These are phyloP conservation scores for Echiichthys vipera DNA, from an alignment of 2,797 vertebrate species.

Conservation along the genomic window DNA sequence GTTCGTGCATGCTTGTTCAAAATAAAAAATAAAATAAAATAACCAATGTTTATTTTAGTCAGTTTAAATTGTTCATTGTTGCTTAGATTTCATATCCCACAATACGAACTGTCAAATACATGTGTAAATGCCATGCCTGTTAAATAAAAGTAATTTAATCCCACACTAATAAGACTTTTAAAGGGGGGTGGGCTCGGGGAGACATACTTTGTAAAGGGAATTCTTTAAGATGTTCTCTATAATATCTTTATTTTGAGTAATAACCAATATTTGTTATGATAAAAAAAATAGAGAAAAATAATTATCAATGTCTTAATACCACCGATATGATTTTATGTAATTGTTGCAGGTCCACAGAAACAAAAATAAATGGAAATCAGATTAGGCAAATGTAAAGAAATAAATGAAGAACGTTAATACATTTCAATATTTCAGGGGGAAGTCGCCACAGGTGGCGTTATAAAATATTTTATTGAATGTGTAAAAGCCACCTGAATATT, in stretches of 20 bases:
- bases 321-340: neutral
- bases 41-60: neutral
- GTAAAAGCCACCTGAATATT: neutral
- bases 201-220: neutral
- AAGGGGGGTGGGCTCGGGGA: no score
- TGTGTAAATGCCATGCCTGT: neutral
- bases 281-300: neutral
- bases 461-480: neutral
- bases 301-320: neutral
- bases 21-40: constrained; percentile 10
- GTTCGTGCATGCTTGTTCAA: constrained; percentile 14
- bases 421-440: neutral
- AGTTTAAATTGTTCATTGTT: neutral
- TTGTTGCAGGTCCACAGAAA: neutral
- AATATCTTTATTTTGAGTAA: neutral
- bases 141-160: neutral
- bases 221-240: neutral
- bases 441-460: neutral
- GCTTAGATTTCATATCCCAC: neutral
- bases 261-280: neutral
- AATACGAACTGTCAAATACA: neutral
- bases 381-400: neutral
- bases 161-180: neutral
- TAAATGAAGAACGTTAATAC: neutral
- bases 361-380: neutral